Evolutionary conservation across 2,113 vertebrate species (phyloP).

Genomic region (Elachura formosa): DNA sequence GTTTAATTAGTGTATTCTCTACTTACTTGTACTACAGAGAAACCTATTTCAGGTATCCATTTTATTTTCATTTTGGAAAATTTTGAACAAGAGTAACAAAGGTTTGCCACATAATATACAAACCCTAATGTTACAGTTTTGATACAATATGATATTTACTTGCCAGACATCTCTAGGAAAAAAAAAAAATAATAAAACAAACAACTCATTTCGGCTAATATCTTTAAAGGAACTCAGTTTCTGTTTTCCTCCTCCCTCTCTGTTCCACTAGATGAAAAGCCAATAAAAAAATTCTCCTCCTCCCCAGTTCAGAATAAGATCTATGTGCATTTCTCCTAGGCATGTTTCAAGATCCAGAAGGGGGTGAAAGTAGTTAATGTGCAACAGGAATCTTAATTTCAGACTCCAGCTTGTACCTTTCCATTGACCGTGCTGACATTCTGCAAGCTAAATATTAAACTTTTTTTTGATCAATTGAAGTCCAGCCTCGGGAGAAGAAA

Average conservation of each 20-base stretch:
- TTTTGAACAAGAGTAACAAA: not conserved
- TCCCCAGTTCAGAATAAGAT: slow-evolving; percentile 67
- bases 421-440: not conserved
- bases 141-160: not conserved
- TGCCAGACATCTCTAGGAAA: not conserved
- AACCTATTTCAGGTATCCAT: not conserved
- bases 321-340: slow-evolving; percentile 60
- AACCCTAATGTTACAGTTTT: not conserved
- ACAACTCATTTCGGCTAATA: not conserved
- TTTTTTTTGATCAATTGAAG: slow-evolving; percentile 18
- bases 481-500: slow-evolving; percentile 49
- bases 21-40: not conserved
- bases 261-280: slow-evolving; percentile 54
- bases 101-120: not conserved
- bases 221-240: slow-evolving; percentile 8
- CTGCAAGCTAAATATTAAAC: slow-evolving; percentile 39
- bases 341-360: slow-evolving; percentile 62
- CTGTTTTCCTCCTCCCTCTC: slow-evolving; percentile 30
- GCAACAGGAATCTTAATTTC: slow-evolving; percentile 38
- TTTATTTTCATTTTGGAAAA: not conserved
- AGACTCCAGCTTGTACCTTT: not conserved
- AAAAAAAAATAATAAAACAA: too few relatives aligned
- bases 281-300: slow-evolving; percentile 71
- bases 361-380: slow-evolving; percentile 44
- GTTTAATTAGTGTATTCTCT: not conserved